A percentile compares a stretch with the other conserved stretches of the same genome.
Evolutionary conservation across 1,140 invertebrate genomes (phyloP).

Genomic region (Ptiloglossa arizonensis): DNA sequence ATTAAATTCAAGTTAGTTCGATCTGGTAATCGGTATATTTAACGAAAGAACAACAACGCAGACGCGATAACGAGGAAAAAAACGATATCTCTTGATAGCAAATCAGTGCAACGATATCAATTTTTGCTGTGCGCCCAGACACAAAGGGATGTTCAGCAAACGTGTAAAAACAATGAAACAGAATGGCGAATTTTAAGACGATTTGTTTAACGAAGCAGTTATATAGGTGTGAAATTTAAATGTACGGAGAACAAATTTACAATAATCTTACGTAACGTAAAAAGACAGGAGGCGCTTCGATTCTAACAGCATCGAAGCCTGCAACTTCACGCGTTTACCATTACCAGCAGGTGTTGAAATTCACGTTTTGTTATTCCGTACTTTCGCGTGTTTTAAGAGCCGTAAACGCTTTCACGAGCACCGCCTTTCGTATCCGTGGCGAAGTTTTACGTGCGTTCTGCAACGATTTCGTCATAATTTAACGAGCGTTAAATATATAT

Average conservation of each 20-base stretch:
- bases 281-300: constrained; percentile 9
- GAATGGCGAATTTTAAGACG: too few relatives aligned
- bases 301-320: constrained; percentile 5
- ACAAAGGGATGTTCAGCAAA: background rate
- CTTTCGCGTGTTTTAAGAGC: constrained; percentile 38
- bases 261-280: background rate
- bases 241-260: constrained; percentile 8
- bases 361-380: constrained; percentile 15
- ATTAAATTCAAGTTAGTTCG: background rate
- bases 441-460: constrained; percentile 5
- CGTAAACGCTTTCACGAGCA: constrained; percentile 50
- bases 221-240: too few relatives aligned
- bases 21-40: background rate
- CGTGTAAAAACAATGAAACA: background rate
- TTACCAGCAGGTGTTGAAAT: constrained; percentile 8
- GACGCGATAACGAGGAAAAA: background rate
- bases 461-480: constrained; percentile 35
- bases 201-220: too few relatives aligned
- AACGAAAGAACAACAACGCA: background rate
- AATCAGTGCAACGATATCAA: constrained; percentile 16
- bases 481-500: constrained; percentile 7
- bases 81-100: constrained; percentile 8
- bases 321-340: background rate
- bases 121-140: background rate
- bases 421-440: background rate